Base-by-base conservation (phyloP, 2,797 vertebrate species). In the Cyclopterus lumpus region DNA sequence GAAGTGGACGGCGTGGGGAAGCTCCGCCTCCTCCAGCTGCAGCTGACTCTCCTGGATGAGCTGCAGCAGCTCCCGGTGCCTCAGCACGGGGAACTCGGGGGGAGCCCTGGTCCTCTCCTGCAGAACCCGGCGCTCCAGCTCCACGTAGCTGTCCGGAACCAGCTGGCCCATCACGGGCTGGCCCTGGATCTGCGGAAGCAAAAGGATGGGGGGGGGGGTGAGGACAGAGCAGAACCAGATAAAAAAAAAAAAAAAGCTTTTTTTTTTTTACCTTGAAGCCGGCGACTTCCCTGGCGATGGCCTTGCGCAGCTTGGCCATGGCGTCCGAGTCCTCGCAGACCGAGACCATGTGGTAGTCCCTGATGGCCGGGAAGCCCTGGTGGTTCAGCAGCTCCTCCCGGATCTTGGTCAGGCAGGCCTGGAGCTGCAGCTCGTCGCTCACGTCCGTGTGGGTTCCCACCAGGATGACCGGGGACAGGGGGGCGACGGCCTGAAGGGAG, bases 91-190 rank as follows among this genome's bases (percentile, higher is more conserved):
- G 89, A 99, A 99, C 90, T 97, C 97, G 3, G 85, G 4, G 0
- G 96, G 90, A 60, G 96, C 96, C 0, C 90, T 90, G 80, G 83
- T 89, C 64, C 97, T 95, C 91, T 98, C 96, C 57, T 88, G 90
- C 71, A 98, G 92, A 84, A 99, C 83, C 81, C 93, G 94, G 67
- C 95, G 96, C 92, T 99, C 96, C 79, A 99, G 94, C 89, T 98
- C 96, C 76, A 99, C 93, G 6, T 99, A 99, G 91, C 96, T 97
- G 86, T 98, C 97, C 46, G 98, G 98, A 82, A 99, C 96, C 81
- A 99, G 92, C 93, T 99, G 97, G 5, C 97, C 98, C 82, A 99
- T 96, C 53, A 99, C 97, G 3, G 95, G 96, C 74, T 99, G 97
- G 58, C 96, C 97, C 92, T 97, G 96, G 75, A 99, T 97, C 97